These are phyloP conservation scores for Limanda limanda DNA, from an alignment of 2,113 vertebrate genomes.

Conservation along the genomic window DNA sequence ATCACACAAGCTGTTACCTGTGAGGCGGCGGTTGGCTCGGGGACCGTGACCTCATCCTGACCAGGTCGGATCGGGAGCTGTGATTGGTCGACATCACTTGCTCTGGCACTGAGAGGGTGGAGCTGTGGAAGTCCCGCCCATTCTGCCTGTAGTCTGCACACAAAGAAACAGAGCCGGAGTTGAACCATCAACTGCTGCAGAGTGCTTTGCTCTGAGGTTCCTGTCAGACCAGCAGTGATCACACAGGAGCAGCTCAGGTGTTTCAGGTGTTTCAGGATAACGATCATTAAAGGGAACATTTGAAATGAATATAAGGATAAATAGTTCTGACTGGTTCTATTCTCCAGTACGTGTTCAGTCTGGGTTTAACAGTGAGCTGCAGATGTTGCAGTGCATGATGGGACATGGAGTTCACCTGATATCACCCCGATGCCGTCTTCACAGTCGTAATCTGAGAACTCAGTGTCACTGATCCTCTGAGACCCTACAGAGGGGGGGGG, in stretches of 20 bases:
- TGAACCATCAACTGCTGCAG: neutral
- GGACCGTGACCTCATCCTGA: slow-evolving; percentile 91
- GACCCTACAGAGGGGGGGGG: slow-evolving; percentile 83
- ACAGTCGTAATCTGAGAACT: slow-evolving; percentile 97
- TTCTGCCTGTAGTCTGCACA: slow-evolving; percentile 90
- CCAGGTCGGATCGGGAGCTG: slow-evolving; percentile 87
- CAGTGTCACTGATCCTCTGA: slow-evolving; percentile 94
- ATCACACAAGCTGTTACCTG: slow-evolving; percentile 79
- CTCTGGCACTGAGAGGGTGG: slow-evolving; percentile 93
- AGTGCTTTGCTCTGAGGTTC: neutral
- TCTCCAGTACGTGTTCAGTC: neutral
- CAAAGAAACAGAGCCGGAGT: neutral
- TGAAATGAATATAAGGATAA: too few species aligned
- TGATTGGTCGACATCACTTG: slow-evolving; percentile 94
- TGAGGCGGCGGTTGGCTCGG: slow-evolving; percentile 92
- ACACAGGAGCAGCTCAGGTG: too few species aligned
- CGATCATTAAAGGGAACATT: too few species aligned
- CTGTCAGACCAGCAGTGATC: too few species aligned
- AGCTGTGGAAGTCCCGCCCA: slow-evolving; percentile 92
- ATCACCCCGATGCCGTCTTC: slow-evolving; percentile 95
- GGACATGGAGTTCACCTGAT: slow-evolving; percentile 84
- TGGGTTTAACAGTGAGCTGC: neutral
- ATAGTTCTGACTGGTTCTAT: neutral
- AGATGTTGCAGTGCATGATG: slow-evolving; percentile 15
- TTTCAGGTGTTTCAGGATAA: neutral